Conservation (phyloP, 53 echinoderm and acorn worm species). For the Mesocentrotus franciscanus region DNA sequence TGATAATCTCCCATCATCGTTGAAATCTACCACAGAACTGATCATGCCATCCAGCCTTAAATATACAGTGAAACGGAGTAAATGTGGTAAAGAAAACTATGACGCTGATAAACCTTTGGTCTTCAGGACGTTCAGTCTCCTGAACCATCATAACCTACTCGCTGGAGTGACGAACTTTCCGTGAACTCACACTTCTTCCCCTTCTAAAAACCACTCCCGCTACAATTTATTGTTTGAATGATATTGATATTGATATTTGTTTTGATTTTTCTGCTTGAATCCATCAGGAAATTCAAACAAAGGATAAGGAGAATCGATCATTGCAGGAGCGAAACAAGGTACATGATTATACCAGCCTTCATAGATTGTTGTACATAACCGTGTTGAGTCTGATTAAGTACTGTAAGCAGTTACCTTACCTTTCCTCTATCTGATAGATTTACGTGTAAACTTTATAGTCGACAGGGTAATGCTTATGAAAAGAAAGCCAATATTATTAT, state of each 20-base stretch:
- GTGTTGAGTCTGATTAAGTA: neutral
- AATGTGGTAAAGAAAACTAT: too few species aligned
- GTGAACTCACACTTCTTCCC: neutral
- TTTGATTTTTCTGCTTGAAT: neutral
- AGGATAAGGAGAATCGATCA: conserved; percentile 10
- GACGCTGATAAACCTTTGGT: too few species aligned
- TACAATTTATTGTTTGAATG: neutral
- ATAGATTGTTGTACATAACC: neutral
- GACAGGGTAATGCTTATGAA: neutral
- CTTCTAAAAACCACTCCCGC: neutral
- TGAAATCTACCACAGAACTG: neutral
- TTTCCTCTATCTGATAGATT: neutral
- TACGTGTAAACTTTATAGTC: neutral
- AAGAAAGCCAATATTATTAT: neutral
- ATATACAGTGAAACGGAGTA: neutral
- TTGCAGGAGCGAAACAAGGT: conserved; percentile 6
- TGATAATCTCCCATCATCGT: neutral
- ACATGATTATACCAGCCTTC: neutral
- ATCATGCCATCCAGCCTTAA: neutral
- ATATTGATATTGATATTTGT: neutral
- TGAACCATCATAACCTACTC: too few species aligned
- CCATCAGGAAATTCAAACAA: conserved; percentile 16
- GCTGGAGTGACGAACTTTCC: too few species aligned
- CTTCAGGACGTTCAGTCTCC: too few species aligned
- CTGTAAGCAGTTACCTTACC: neutral